Evolutionary conservation across 2,888 invertebrate species (phyloP), one percentile per base, ranked within the genome.

Genomic region (Eupithecia inturbata): DNA sequence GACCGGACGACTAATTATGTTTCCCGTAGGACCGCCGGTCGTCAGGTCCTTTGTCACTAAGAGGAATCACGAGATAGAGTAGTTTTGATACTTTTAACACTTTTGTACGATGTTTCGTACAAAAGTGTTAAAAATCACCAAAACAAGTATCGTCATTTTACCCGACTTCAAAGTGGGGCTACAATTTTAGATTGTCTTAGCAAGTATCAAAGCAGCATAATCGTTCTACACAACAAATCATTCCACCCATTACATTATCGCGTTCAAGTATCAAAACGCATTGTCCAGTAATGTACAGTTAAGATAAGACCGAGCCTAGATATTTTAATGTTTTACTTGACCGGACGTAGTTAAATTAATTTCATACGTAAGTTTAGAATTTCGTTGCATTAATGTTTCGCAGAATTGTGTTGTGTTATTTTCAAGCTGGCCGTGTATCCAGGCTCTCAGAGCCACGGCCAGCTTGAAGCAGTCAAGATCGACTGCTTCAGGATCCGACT

Each of bases 21-120:
- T 82, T 85, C 87, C 87, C 84, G 86, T 87, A 87, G 88, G 89
- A 87, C 83, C 60, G n/a, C n/a, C n/a, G n/a, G n/a, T n/a, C n/a
- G 49, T 39, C 41, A 67, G 33, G 74, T 75, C 78, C 64, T 76
- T 66, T 75, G 77, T 80, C 31, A 7, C 53, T 22, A 22, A 19
- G 62, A 62, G 16, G 62, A 62, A 19, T 62, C 62, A 62, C 16
- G 22, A 19, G 62, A 62, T 31, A 1, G 28, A 62, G n/a, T 12
- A 16, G 62, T 76, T 66, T 84, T 85, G 83, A 82, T 82, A 82
- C 79, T 41, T 41, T 31, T 31, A 4, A 31, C 5, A 31, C 31
- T 31, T 31, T 31, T 4, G 5, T 31, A 31, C 31, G 31, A 31
- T 31, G 31, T 31, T 31, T 31, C n/a, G n/a, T n/a, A n/a, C n/a